Evolutionary conservation across 2,113 vertebrate genomes (phyloP).

Genomic region (Rhegmatorhina hoffmannsi): DNA sequence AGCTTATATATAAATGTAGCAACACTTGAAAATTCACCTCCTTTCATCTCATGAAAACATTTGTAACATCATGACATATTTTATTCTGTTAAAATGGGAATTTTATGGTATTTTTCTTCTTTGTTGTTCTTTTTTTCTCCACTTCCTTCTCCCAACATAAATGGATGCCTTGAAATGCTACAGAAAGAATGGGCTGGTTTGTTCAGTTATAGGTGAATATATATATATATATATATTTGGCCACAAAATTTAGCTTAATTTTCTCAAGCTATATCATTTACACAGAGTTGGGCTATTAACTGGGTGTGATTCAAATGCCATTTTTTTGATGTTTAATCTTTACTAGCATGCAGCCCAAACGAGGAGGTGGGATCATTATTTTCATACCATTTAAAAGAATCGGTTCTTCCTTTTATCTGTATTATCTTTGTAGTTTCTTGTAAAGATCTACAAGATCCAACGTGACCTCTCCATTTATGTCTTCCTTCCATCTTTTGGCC

Average conservation of each 20-base stretch:
- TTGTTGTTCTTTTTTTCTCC: neutral
- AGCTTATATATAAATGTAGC: neutral
- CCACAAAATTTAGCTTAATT: neutral
- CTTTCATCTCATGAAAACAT: neutral
- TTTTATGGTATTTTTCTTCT: neutral
- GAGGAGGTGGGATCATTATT: constrained; percentile 15
- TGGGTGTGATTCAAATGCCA: neutral
- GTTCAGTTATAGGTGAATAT: neutral
- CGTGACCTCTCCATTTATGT: constrained; percentile 28
- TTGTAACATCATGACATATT: neutral
- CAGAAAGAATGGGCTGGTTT: neutral
- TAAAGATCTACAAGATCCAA: constrained; percentile 21
- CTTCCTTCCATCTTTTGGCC: constrained; percentile 29
- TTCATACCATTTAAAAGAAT: neutral
- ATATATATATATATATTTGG: no score
- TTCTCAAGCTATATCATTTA: neutral
- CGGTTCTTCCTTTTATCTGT: neutral
- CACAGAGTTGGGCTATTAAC: neutral
- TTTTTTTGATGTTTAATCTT: neutral
- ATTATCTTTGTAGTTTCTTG: neutral
- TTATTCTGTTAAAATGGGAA: neutral
- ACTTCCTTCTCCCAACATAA: neutral
- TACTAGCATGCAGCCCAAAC: neutral
- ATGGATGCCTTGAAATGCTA: neutral
- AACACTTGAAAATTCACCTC: neutral